Conservation (phyloP, 2,113 vertebrate species). For the Oxygymnocypris stewartii region DNA sequence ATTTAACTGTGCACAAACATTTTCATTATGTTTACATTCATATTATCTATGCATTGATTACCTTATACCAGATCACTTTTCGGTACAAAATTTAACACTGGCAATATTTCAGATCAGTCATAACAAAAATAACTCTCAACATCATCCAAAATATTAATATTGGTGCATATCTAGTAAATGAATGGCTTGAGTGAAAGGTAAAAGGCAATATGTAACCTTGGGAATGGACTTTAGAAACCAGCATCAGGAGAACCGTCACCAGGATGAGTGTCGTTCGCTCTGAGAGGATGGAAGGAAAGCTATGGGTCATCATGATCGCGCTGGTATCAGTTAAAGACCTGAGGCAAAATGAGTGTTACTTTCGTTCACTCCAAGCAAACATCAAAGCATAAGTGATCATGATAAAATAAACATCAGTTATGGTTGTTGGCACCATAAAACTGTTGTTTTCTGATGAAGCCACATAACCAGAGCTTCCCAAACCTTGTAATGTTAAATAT, state of each 20-base stretch:
- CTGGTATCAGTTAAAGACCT: slow-evolving; percentile 25
- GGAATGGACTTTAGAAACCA: slow-evolving; percentile 65
- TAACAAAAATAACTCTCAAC: not conserved
- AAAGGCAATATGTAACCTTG: slow-evolving; percentile 65
- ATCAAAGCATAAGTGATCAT: not conserved
- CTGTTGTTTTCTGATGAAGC: not conserved
- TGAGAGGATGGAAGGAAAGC: no score
- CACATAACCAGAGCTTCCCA: not conserved
- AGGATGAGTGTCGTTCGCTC: slow-evolving; percentile 28
- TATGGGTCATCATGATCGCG: slow-evolving; percentile 39
- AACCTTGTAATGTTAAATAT: slow-evolving; percentile 2
- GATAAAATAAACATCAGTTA: not conserved
- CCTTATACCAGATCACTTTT: no score
- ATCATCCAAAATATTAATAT: not conserved
- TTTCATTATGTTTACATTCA: not conserved
- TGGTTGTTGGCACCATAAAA: not conserved
- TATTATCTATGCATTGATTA: not conserved
- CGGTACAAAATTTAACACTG: not conserved
- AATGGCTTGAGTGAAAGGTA: not conserved
- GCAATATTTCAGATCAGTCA: not conserved
- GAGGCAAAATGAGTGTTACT: not conserved
- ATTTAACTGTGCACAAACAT: not conserved
- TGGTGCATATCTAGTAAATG: not conserved
- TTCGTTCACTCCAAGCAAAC: not conserved
- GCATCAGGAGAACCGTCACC: slow-evolving; percentile 57